These are phyloP conservation scores for Trichogramma pretiosum DNA, from an alignment of 1,140 invertebrate genomes.

Conservation along the genomic window DNA sequence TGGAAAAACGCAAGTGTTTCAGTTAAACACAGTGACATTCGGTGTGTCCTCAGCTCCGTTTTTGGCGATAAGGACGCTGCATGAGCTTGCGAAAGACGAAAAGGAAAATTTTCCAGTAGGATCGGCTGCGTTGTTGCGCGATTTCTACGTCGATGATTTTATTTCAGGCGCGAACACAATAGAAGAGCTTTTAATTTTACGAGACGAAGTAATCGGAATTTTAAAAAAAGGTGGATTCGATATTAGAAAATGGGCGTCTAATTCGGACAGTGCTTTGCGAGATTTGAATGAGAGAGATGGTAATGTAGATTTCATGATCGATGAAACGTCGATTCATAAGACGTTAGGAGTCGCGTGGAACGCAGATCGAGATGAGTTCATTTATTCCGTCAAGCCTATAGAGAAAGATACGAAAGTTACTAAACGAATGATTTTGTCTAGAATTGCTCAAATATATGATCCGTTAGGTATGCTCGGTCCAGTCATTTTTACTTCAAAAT, in stretches of 20 bases:
- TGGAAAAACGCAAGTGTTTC: not conserved
- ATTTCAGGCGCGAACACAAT: too few species aligned
- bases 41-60: not conserved
- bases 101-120: not conserved
- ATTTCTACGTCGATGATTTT: constrained; percentile 2
- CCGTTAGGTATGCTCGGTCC: constrained; percentile 31
- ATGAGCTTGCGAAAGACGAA: constrained; percentile 2
- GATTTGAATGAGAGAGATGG: constrained; percentile 15
- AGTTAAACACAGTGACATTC: not conserved
- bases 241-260: constrained; percentile 18
- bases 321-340: constrained; percentile 12
- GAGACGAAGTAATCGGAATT: constrained; percentile 16
- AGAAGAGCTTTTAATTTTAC: constrained; percentile 7
- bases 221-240: constrained; percentile 12
- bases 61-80: not conserved
- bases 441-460: constrained; percentile 30
- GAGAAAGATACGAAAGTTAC: constrained; percentile 16
- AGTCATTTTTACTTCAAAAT: constrained; percentile 19
- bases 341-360: constrained; percentile 29
- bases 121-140: not conserved
- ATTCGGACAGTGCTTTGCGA: constrained; percentile 18
- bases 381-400: not conserved
- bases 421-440: constrained; percentile 27
- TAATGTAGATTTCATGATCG: not conserved
- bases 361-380: constrained; percentile 17